A percentile compares a stretch with the other conserved stretches of the same genome.
These are phyloP conservation scores for Abscondita cerata DNA, from an alignment of 2,888 invertebrate species.

Conservation along the genomic window DNA sequence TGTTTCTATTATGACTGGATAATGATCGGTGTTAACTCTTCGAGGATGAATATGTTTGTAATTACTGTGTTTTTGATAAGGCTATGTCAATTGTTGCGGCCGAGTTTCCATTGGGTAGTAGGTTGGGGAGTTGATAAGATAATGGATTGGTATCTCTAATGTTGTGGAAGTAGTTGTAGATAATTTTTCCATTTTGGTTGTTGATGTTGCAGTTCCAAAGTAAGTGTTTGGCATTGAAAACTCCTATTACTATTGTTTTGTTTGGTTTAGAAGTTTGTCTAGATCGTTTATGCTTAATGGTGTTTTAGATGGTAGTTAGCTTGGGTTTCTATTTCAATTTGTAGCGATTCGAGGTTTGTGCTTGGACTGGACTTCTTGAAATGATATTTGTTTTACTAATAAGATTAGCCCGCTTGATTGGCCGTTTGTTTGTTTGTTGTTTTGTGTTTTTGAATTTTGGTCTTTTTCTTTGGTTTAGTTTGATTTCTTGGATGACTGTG, in stretches of 20 bases:
- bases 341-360: neutral
- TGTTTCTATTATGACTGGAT: neutral
- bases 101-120: too few species aligned
- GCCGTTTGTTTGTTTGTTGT: too few species aligned
- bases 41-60: neutral
- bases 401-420: too few species aligned
- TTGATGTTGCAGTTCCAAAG: conserved; percentile 6
- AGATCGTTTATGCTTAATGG: neutral
- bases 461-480: too few species aligned
- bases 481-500: neutral
- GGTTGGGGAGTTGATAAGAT: conserved; percentile 24
- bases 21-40: neutral
- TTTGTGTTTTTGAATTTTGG: too few species aligned
- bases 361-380: too few species aligned
- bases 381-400: neutral
- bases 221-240: conserved; percentile 1
- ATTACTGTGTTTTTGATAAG: conserved; percentile 16
- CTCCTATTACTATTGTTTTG: conserved; percentile 3
- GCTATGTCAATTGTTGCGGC: conserved; percentile 21
- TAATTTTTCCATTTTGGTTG: conserved; percentile 24
- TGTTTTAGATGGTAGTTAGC: too few species aligned
- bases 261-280: neutral
- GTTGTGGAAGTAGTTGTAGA: conserved; percentile 21
- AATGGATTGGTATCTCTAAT: conserved; percentile 16
- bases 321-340: neutral